A percentile compares a stretch with the other conserved stretches of the same genome.
These are phyloP conservation scores for Xerus rutilus DNA, from an alignment of 2,797 vertebrate species.

Conservation along the genomic window DNA sequence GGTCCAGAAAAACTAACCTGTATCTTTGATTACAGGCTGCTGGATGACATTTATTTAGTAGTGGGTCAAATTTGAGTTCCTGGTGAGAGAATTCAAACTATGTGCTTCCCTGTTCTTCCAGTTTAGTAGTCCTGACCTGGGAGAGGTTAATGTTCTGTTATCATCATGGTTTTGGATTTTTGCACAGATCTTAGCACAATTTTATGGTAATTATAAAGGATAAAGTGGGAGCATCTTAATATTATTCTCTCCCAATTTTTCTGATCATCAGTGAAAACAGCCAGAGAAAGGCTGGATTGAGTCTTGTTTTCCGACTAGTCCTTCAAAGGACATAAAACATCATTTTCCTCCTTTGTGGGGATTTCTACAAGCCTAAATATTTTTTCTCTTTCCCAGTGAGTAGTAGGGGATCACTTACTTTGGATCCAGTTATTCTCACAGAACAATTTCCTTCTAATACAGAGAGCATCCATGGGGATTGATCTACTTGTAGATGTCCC, in stretches of 20 bases:
- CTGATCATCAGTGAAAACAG: background rate
- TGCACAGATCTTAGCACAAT: background rate
- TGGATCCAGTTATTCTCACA: background rate
- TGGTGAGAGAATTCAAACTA: background rate
- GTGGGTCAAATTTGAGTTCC: background rate
- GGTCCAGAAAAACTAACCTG: too few species aligned
- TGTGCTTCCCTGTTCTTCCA: background rate
- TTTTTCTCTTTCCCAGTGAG: background rate
- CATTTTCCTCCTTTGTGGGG: background rate
- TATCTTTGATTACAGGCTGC: background rate
- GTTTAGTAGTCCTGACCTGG: background rate
- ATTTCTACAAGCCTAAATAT: background rate
- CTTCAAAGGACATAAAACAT: background rate
- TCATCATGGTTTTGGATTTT: background rate
- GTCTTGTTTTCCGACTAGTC: background rate
- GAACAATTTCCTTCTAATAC: background rate
- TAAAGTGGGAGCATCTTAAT: background rate
- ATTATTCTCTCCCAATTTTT: background rate
- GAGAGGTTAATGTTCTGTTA: background rate
- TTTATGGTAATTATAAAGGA: background rate
- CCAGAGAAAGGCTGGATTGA: background rate
- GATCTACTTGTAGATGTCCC: background rate
- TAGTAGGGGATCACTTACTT: background rate
- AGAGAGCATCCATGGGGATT: background rate
- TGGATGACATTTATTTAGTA: background rate